Evolutionary conservation across 23 tunicate species (phyloP).

Genomic region (Corella eumyota): DNA sequence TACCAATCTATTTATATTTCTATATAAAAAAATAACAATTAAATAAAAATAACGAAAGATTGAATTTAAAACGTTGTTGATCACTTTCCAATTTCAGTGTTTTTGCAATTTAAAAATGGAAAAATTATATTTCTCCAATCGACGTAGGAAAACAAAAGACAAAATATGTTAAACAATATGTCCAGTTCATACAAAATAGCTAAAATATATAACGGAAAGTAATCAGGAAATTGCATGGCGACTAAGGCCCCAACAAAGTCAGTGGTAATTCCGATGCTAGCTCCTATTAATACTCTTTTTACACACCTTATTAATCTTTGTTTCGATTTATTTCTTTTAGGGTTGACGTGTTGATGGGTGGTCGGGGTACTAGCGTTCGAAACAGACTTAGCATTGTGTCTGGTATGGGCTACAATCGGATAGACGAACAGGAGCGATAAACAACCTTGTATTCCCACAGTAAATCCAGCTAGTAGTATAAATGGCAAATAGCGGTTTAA

Average conservation of each 20-base stretch:
- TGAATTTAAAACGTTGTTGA: too few relatives aligned
- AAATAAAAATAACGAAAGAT: too few relatives aligned
- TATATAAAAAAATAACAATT: too few relatives aligned
- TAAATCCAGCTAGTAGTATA: neutral
- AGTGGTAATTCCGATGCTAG: slow-evolving; percentile 31
- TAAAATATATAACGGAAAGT: slow-evolving; percentile 21
- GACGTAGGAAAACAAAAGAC: slow-evolving; percentile 19
- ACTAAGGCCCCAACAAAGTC: slow-evolving; percentile 33
- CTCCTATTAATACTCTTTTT: slow-evolving; percentile 15
- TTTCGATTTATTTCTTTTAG: neutral
- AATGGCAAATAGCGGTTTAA: too few relatives aligned
- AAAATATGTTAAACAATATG: slow-evolving; percentile 13
- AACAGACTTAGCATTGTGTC: too few relatives aligned
- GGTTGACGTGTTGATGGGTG: neutral
- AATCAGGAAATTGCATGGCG: slow-evolving; percentile 11
- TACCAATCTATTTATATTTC: too few relatives aligned
- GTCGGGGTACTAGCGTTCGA: neutral
- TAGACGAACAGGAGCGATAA: slow-evolving; percentile 1
- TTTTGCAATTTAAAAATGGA: slow-evolving; percentile 3
- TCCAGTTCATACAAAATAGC: slow-evolving; percentile 16
- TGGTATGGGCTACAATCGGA: neutral
- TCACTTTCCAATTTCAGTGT: neutral
- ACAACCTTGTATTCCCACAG: neutral
- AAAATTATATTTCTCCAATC: slow-evolving; percentile 24
- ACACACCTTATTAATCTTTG: slow-evolving; percentile 17